Conservation (phyloP, 2,113 vertebrate species). For the Eublepharis macularius region DNA sequence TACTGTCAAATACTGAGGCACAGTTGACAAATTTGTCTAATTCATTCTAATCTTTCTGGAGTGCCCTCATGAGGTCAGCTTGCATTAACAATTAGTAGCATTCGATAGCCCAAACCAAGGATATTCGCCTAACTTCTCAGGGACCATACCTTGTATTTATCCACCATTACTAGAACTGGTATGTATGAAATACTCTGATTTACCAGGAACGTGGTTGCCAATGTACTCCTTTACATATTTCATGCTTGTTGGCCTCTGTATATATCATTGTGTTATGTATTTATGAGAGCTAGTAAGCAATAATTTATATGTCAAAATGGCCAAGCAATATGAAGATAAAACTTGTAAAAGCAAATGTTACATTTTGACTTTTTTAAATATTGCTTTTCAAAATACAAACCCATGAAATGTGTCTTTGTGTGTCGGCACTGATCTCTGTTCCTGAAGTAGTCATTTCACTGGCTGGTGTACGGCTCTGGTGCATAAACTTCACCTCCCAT, state of each 20-base stretch:
- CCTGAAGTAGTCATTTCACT: neutral
- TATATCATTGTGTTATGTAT: constrained; percentile 76
- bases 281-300: constrained; percentile 84
- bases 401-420: constrained; percentile 56
- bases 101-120: constrained; percentile 62
- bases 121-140: constrained; percentile 80
- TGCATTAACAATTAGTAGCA: constrained; percentile 62
- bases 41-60: constrained; percentile 23
- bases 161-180: constrained; percentile 68
- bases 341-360: constrained; percentile 75
- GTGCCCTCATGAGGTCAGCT: constrained; percentile 61
- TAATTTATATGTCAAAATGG: constrained; percentile 85
- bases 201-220: constrained; percentile 74
- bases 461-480: neutral
- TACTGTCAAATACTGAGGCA: constrained; percentile 62
- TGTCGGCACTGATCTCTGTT: constrained; percentile 37
- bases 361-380: constrained; percentile 80
- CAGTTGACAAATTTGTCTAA: constrained; percentile 60
- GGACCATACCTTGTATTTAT: constrained; percentile 77
- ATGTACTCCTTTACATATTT: constrained; percentile 68
- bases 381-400: constrained; percentile 82
- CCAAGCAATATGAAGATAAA: constrained; percentile 81
- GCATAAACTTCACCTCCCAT: neutral
- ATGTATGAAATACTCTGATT: constrained; percentile 76
- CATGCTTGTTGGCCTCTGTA: constrained; percentile 78